These are phyloP conservation scores for Catonia carolina DNA, from an alignment of 2,888 invertebrate genomes.

Conservation along the genomic window DNA sequence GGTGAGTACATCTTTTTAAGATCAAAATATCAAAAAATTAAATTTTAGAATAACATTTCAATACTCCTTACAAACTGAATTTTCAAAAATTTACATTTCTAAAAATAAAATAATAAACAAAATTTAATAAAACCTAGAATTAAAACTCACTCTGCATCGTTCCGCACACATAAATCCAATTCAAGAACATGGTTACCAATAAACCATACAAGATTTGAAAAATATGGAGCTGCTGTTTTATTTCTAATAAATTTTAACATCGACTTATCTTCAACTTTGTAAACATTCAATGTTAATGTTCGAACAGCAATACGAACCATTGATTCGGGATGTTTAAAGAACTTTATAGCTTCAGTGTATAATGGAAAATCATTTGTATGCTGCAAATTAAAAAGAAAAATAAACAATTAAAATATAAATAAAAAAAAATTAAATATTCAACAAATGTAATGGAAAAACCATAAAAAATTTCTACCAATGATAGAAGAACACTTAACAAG, in stretches of 20 bases:
- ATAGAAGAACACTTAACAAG: no score
- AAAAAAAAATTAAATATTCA: conserved; percentile 3
- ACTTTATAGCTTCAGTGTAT: conserved; percentile 98
- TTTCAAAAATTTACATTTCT: no score
- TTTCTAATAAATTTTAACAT: conserved; percentile 95
- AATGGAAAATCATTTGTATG: conserved; percentile 98
- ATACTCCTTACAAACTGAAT: no score
- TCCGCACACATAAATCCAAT: conserved; percentile 87
- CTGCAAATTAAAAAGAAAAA: conserved; percentile 46
- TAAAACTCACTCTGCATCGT: conserved; percentile 86
- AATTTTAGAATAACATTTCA: no score
- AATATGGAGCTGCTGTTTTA: conserved; percentile 95
- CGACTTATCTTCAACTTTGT: conserved; percentile 84
- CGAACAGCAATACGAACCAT: conserved; percentile 99
- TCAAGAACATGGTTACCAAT: conserved; percentile 97
- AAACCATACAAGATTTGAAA: conserved; percentile 98
- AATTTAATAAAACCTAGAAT: no score
- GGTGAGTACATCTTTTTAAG: no score
- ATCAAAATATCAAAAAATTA: no score
- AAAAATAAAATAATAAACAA: no score
- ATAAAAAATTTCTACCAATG: no score
- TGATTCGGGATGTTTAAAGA: conserved; percentile 97
- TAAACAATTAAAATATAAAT: not conserved
- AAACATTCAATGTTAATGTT: conserved; percentile 95
- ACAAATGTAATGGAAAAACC: no score